phyloP scores from a whole-genome alignment of 2,113 vertebrate species.

The Ammodramus savannarum region DNA sequence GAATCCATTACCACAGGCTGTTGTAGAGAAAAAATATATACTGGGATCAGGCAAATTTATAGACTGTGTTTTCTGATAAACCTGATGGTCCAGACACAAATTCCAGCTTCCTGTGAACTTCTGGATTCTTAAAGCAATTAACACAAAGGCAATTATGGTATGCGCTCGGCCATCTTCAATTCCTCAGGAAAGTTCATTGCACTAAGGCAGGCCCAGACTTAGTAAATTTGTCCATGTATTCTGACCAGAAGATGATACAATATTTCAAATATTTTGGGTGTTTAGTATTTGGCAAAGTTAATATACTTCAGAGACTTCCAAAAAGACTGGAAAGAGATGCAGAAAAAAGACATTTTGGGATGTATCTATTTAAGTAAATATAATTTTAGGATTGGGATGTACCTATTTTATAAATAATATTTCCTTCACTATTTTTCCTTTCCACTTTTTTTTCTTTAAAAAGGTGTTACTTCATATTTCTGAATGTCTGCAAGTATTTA shows the following conservation, averaged over 20 bases:
- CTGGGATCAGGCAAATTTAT: background rate
- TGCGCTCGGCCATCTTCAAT: rapidly evolving
- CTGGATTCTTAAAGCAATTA: background rate
- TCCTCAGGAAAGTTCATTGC: background rate
- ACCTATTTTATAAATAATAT: background rate
- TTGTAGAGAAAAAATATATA: background rate
- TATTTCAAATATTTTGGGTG: background rate
- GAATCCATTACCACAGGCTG: background rate
- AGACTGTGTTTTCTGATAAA: background rate
- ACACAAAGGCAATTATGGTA: background rate
- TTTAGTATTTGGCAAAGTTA: background rate
- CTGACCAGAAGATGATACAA: background rate
- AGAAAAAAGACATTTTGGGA: background rate
- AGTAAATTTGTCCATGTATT: background rate
- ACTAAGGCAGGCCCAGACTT: background rate
- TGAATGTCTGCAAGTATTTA: background rate
- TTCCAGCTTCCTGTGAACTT: background rate
- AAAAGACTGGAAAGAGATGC: background rate
- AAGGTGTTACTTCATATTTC: background rate
- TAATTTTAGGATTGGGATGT: background rate
- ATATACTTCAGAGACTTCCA: background rate
- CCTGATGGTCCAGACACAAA: background rate
- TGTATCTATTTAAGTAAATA: background rate
- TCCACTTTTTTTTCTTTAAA: background rate
- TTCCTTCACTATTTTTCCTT: background rate